phyloP scores from a whole-genome alignment of 2,888 invertebrate genomes.

The Tinea trinotella region DNA sequence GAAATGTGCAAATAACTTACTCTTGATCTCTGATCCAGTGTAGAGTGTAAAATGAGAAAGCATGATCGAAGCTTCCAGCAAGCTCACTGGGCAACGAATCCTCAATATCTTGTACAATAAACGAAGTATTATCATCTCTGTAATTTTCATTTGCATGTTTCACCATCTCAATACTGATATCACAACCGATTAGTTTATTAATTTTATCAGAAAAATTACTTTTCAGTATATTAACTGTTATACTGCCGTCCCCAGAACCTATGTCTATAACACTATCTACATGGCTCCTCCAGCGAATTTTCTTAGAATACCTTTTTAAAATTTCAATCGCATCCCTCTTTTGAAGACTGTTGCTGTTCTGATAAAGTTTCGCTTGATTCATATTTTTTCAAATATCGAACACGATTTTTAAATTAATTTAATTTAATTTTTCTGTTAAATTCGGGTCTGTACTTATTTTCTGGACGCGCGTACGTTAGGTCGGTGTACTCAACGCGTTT shows the following conservation, averaged over 20 bases:
- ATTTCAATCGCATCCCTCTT: constrained; percentile 75
- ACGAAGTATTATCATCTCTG: constrained; percentile 51
- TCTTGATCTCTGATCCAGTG: constrained; percentile 85
- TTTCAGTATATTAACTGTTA: constrained; percentile 75
- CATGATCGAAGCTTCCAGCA: constrained; percentile 74
- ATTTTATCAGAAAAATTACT: constrained; percentile 73
- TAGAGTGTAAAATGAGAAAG: constrained; percentile 83
- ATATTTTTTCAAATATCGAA: constrained; percentile 21
- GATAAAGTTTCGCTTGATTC: constrained; percentile 67
- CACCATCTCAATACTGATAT: constrained; percentile 81
- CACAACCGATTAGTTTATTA: constrained; percentile 73
- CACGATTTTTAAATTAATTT: constrained; percentile 21
- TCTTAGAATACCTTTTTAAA: constrained; percentile 74
- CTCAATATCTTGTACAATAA: constrained; percentile 73
- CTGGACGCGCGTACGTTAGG: constrained; percentile 41
- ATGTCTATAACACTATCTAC: constrained; percentile 75
- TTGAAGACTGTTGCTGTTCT: constrained; percentile 78
- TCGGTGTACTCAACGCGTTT: constrained; percentile 46
- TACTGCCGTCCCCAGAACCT: constrained; percentile 82
- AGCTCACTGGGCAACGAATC: constrained; percentile 58
- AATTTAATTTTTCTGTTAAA: constrained; percentile 23
- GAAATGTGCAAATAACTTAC: constrained; percentile 68
- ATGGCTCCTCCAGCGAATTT: constrained; percentile 69
- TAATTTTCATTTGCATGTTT: constrained; percentile 74
- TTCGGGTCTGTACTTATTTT: constrained; percentile 23